A percentile compares a stretch with the other conserved stretches of the same genome.
Conservation (phyloP, 2,888 invertebrate species). For the Eupithecia dodoneata region DNA sequence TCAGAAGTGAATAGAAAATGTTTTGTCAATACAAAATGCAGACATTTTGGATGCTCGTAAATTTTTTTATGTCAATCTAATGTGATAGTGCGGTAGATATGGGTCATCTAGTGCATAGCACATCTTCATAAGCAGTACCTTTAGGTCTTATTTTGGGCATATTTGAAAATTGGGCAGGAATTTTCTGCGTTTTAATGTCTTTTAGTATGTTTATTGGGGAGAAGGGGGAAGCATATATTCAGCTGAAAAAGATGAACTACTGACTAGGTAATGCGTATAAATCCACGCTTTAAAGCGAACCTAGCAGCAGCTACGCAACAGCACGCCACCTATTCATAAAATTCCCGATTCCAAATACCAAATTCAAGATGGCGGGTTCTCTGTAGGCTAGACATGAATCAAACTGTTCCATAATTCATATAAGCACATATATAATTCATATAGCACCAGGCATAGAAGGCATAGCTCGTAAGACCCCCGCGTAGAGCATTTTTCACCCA, state of each 20-base stretch:
- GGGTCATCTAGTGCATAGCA: no score
- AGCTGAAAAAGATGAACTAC: no score
- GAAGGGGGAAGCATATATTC: no score
- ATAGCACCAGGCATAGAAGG: slow-evolving; percentile 64
- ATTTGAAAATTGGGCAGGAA: neutral
- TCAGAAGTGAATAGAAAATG: neutral
- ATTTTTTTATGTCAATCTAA: neutral
- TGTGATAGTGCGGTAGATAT: neutral
- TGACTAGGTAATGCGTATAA: neutral
- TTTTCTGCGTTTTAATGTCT: neutral
- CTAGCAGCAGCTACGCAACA: neutral
- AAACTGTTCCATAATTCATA: slow-evolving; percentile 75
- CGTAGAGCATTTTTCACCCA: slow-evolving; percentile 74
- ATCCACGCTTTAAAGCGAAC: neutral
- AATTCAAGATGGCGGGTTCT: slow-evolving; percentile 58
- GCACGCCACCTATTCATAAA: slow-evolving; percentile 48
- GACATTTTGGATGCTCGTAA: neutral
- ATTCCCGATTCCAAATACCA: slow-evolving; percentile 55
- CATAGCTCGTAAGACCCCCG: slow-evolving; percentile 70
- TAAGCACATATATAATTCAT: slow-evolving; percentile 68
- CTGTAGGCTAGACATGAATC: slow-evolving; percentile 69
- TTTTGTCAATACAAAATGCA: neutral
- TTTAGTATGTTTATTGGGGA: no score
- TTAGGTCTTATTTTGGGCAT: no score
- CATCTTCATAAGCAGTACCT: no score